phyloP scores from a whole-genome alignment of 92 coral and sea anemone genomes.

The Paramuricea clavata region DNA sequence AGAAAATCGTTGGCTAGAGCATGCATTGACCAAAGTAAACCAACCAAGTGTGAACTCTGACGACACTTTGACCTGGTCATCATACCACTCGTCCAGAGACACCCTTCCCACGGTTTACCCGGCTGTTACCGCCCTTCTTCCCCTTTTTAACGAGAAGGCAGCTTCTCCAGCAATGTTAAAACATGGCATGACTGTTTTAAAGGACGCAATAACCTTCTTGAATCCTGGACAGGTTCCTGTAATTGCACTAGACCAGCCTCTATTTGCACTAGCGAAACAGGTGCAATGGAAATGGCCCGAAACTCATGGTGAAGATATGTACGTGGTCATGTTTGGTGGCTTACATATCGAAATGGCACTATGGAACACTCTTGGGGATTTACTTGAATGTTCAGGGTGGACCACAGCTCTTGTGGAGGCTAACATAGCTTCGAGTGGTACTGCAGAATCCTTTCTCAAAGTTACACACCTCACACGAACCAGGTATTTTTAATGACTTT shows the following conservation, averaged over 20 bases:
- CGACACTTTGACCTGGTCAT: constrained; percentile 64
- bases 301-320: not conserved
- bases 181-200: not conserved
- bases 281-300: constrained; percentile 22
- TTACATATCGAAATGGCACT: constrained; percentile 65
- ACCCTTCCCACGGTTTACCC: constrained; percentile 40
- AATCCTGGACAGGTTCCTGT: constrained; percentile 51
- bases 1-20: constrained; percentile 48
- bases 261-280: not conserved
- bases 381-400: constrained; percentile 69
- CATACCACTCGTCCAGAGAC: constrained; percentile 56
- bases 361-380: constrained; percentile 58
- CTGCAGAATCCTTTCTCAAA: not conserved
- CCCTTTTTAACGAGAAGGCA: constrained; percentile 48
- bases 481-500: constrained; percentile 33
- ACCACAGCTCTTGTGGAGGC: constrained; percentile 61
- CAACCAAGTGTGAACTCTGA: not conserved
- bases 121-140: constrained; percentile 64
- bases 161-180: not conserved
- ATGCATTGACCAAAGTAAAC: not conserved
- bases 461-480: constrained; percentile 13
- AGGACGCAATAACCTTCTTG: constrained; percentile 28
- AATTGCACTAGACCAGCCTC: not conserved
- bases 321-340: constrained; percentile 27
- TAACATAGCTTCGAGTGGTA: constrained; percentile 1